These are phyloP conservation scores for Gymnoscopelus braueri DNA, from an alignment of 2,797 vertebrate genomes.

Conservation along the genomic window DNA sequence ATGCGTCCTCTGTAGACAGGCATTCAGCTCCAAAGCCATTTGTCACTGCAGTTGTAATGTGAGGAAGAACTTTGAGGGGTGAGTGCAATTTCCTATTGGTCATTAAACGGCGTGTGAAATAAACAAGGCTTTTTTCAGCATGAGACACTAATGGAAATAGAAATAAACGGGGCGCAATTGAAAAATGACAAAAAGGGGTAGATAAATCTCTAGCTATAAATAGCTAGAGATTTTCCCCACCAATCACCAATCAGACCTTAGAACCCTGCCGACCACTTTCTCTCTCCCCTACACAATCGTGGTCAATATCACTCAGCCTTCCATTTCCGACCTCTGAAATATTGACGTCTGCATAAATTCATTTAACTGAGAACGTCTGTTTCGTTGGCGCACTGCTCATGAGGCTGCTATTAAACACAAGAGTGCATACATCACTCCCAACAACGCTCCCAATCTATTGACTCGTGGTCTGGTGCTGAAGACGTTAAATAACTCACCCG, in stretches of 20 bases:
- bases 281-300: conserved; percentile 21
- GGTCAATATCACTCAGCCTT: conserved; percentile 54
- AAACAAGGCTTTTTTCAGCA: not conserved
- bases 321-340: conserved; percentile 43
- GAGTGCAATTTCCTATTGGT: not conserved
- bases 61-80: not conserved
- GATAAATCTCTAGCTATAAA: too few species aligned
- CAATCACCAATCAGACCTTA: conserved; percentile 2
- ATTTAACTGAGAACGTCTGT: conserved; percentile 58
- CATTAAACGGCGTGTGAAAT: not conserved
- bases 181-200: conserved; percentile 10
- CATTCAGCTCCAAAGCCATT: not conserved
- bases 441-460: conserved; percentile 45
- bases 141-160: conserved; percentile 14
- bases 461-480: conserved; percentile 22
- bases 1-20: too few species aligned
- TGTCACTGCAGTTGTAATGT: not conserved
- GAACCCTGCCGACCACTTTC: not conserved
- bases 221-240: not conserved
- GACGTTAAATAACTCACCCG: conserved; percentile 44
- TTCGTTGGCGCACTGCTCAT: conserved; percentile 47
- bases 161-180: not conserved
- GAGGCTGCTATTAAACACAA: conserved; percentile 26
- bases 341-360: conserved; percentile 63
- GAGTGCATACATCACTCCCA: conserved; percentile 48